Conservation (phyloP, 2,113 vertebrate species). For the Silurus meridionalis region DNA sequence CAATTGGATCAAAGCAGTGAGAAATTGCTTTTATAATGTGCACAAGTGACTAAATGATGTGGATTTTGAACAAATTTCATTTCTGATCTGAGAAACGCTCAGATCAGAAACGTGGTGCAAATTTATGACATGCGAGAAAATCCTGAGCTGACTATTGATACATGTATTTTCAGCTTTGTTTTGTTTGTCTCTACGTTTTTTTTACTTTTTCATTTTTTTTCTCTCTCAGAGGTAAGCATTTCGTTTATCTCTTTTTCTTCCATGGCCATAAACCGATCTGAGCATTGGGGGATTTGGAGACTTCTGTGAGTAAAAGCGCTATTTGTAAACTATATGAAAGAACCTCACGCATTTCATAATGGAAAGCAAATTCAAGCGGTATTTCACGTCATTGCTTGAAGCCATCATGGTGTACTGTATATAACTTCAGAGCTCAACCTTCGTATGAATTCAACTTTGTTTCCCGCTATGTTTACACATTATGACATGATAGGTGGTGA, state of each 20-base stretch:
- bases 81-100: no score
- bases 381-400: not conserved
- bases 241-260: not conserved
- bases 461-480: no score
- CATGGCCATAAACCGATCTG: not conserved
- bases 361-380: not conserved
- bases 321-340: not conserved
- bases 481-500: no score
- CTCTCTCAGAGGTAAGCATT: not conserved
- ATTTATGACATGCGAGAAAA: slow-evolving; percentile 27
- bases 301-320: not conserved
- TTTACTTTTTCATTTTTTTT: not conserved
- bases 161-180: not conserved
- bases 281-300: not conserved
- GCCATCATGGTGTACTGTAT: not conserved
- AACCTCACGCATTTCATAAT: not conserved
- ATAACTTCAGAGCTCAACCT: not conserved
- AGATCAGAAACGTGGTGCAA: no score
- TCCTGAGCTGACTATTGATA: slow-evolving; percentile 28
- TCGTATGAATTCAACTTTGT: no score
- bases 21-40: no score
- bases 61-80: no score
- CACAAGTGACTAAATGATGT: no score
- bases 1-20: no score
- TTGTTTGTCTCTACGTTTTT: not conserved